Base-by-base conservation (phyloP, 2,888 invertebrate genomes). In the Artemia sp. region DNA sequence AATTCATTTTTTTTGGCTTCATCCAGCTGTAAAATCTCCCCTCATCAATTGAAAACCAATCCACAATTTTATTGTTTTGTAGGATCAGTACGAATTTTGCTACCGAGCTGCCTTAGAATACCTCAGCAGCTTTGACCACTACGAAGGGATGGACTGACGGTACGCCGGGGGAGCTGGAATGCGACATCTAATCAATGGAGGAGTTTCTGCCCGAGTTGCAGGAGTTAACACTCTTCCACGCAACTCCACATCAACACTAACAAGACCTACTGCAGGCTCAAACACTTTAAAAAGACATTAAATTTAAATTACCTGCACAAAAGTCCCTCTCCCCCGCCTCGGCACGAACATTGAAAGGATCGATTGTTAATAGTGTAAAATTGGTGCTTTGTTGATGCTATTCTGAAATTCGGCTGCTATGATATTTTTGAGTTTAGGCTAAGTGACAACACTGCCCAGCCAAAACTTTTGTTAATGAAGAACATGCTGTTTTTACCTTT, bases 81-180 rank as follows among this genome's bases (percentile, higher is more conserved):
- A 92, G 92, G 96, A 98, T 82, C 97, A 99, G 81, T 98, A 98
- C 82, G 94, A 97, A 81, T 99, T 99, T 83, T 96, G 97, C 82
- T 98, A 99, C 82, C 88, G 94, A 76, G 96, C 98, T 72, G 95
- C 96, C 75, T 84, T 97, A 79, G 98, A 98, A 79, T 98, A 97
- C 82, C 85, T 98, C 79, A 93, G 94, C 75, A 95, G 94, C 50
- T 97, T 96, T 81, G 95, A 96, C 82, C 94, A 96, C 80, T 92
- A 92, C 82, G 86, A 90, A 79, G 90, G 89, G 84, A 90, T 86
- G 52, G 71, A 71, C 69, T 71, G 71, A 71, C 71, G 71, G 53
- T 69, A 69, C 64, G 64, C 64, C 64, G 64, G 64, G 24, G 64
- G 64, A 58, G 11, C 64, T n/a, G 64, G 64, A 24, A 24, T 58